Evolutionary conservation across 2,113 vertebrate species (phyloP).

Genomic region (Hystrix cristata): DNA sequence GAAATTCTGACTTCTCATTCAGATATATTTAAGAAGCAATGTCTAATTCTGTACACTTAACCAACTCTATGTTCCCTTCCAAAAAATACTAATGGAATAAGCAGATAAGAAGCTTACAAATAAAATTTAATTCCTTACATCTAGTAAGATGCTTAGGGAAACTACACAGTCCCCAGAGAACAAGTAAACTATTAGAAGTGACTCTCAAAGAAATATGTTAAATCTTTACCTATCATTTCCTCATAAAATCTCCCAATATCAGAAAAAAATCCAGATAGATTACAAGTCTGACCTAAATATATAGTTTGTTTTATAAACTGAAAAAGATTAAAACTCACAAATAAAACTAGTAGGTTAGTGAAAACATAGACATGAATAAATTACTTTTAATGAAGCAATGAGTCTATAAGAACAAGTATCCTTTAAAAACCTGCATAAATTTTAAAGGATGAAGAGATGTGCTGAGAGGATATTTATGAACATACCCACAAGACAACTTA

Average conservation of each 20-base stretch:
- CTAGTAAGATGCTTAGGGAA: constrained; percentile 13
- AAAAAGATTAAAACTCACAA: not conserved
- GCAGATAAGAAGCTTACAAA: not conserved
- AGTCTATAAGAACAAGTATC: not conserved
- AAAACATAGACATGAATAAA: not conserved
- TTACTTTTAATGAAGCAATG: constrained; percentile 16
- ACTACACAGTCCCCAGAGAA: not conserved
- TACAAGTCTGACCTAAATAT: not conserved
- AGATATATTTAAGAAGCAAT: not conserved
- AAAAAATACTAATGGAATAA: not conserved
- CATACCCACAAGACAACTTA: not conserved
- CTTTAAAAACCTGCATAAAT: not conserved
- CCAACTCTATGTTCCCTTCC: not conserved
- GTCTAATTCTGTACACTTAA: not conserved
- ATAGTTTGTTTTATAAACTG: not conserved
- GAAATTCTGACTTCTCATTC: not conserved
- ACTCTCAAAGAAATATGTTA: not conserved
- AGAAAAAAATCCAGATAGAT: constrained; percentile 23
- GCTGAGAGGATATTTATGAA: constrained; percentile 38
- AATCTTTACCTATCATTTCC: not conserved
- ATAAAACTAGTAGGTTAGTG: not conserved
- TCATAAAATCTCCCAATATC: not conserved
- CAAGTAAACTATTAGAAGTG: not conserved
- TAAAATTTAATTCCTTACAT: not conserved
- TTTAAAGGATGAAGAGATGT: constrained; percentile 13